These are phyloP conservation scores for Notodonta dromedarius DNA, from an alignment of 2,888 invertebrate genomes.

Conservation along the genomic window DNA sequence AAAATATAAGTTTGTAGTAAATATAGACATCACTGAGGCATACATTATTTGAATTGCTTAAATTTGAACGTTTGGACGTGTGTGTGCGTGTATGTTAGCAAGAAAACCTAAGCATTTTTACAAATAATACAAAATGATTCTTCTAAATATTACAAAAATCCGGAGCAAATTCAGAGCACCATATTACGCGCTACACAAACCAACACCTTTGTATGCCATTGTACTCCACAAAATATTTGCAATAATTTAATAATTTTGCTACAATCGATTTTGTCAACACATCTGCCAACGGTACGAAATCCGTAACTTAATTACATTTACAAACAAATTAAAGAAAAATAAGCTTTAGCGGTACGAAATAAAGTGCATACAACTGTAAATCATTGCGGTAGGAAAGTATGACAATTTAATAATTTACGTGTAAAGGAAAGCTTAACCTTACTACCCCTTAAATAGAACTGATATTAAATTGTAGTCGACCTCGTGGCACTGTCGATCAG, in stretches of 20 bases:
- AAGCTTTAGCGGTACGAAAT: constrained; percentile 14
- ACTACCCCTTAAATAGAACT: background rate
- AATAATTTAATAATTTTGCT: constrained; percentile 37
- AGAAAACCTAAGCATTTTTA: too few species aligned
- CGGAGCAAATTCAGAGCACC: constrained; percentile 36
- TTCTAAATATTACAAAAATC: background rate
- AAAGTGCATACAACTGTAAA: constrained; percentile 24
- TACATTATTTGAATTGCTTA: too few species aligned
- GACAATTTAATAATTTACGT: constrained; percentile 29
- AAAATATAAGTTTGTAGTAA: too few species aligned
- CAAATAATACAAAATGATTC: background rate
- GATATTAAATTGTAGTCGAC: constrained; percentile 4
- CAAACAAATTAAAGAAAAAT: constrained; percentile 16
- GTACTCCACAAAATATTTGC: constrained; percentile 25
- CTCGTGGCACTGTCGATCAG: constrained; percentile 21
- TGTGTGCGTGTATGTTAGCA: too few species aligned
- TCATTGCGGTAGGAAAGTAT: constrained; percentile 33
- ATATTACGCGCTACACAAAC: constrained; percentile 29
- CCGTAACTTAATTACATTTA: constrained; percentile 7
- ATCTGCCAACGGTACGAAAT: constrained; percentile 32
- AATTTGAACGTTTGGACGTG: too few species aligned
- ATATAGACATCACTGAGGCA: too few species aligned
- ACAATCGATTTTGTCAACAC: constrained; percentile 42
- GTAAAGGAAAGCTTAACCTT: constrained; percentile 11
- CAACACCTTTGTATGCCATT: constrained; percentile 31